Percentiles rank a stretch among this genome's conserved stretches.
Evolutionary conservation across 2,888 invertebrate genomes (phyloP).

Genomic region (Epiblema foenella): DNA sequence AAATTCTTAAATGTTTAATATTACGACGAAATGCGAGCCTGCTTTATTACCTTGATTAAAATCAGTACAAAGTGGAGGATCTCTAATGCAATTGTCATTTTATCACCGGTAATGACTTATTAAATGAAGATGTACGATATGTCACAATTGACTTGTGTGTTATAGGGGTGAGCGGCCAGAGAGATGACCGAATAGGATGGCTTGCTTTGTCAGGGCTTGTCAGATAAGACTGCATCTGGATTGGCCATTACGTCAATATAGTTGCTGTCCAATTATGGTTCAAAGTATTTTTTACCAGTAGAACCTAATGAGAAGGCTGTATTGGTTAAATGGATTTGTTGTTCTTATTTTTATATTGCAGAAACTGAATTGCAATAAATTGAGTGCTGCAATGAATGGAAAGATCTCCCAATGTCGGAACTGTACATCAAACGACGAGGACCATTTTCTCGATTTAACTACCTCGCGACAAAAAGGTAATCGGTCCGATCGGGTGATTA

Average conservation of each 20-base stretch:
- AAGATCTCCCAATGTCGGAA: conserved; percentile 4
- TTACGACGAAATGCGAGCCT: neutral
- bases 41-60: neutral
- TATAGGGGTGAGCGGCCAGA: conserved; percentile 21
- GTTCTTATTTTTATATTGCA: no score
- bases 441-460: conserved; percentile 27
- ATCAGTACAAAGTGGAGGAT: neutral
- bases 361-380: neutral
- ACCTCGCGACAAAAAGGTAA: conserved; percentile 40
- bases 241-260: conserved; percentile 7
- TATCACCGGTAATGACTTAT: conserved; percentile 10
- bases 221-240: conserved; percentile 32
- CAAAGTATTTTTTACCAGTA: neutral
- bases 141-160: conserved; percentile 15
- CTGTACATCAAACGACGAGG: conserved; percentile 29
- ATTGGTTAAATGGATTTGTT: no score
- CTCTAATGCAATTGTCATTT: conserved; percentile 7
- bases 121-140: conserved; percentile 25
- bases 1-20: no score
- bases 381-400: neutral
- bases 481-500: conserved; percentile 27
- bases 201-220: conserved; percentile 23
- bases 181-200: neutral
- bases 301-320: neutral
- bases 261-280: neutral